Percentiles rank a stretch among this genome's conserved stretches.
phyloP scores from a whole-genome alignment of 2,888 invertebrate species.

The Polymixis lichenea region DNA sequence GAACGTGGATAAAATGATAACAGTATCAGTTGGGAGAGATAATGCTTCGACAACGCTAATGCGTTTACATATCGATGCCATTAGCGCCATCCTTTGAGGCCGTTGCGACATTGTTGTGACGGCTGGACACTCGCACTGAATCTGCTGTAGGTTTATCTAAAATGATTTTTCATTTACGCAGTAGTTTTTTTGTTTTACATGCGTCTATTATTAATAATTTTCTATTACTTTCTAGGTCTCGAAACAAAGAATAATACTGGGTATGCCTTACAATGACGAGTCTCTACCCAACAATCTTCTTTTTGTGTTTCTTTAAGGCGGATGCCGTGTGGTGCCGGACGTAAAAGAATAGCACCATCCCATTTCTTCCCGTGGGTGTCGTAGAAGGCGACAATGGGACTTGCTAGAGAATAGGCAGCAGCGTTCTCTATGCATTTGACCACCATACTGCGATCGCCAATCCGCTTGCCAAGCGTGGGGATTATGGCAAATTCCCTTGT shows the following conservation, averaged over 20 bases:
- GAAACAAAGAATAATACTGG: not conserved
- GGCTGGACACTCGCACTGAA: constrained; percentile 16
- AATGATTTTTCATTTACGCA: constrained; percentile 35
- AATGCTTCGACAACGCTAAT: constrained; percentile 72
- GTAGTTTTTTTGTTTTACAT: not conserved
- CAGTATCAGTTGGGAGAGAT: constrained; percentile 66
- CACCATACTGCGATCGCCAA: too few relatives aligned
- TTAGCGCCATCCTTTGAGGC: constrained; percentile 62
- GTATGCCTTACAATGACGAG: too few relatives aligned
- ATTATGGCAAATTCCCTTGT: too few relatives aligned
- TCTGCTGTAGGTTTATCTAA: constrained; percentile 15
- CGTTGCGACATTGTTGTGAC: constrained; percentile 38
- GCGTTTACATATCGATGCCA: constrained; percentile 76
- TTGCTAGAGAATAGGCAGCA: too few relatives aligned
- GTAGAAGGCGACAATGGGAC: too few relatives aligned
- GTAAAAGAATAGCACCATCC: too few relatives aligned
- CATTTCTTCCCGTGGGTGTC: too few relatives aligned
- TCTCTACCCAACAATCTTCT: not conserved
- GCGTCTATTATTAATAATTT: constrained; percentile 3
- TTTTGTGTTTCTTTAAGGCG: not conserved
- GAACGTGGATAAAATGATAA: constrained; percentile 71
- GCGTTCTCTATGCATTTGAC: too few relatives aligned
- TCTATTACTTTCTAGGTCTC: not conserved
- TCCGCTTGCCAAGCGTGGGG: too few relatives aligned
- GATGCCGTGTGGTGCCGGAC: too few relatives aligned